Evolutionary conservation across 2,888 invertebrate species (phyloP).

Genomic region (Clistopyga incitator): DNA sequence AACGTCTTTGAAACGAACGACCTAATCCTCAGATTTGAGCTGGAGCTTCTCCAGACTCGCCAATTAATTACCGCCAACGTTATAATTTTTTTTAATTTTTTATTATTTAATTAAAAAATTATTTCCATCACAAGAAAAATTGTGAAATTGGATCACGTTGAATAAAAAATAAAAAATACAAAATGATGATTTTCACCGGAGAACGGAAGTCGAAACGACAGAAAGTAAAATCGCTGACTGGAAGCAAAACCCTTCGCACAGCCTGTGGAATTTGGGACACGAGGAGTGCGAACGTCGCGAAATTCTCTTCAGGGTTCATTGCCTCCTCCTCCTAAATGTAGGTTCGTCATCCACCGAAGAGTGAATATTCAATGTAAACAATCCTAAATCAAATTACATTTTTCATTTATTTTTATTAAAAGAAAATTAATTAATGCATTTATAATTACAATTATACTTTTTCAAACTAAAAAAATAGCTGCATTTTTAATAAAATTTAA

Average conservation of each 20-base stretch:
- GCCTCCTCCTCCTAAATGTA: background rate
- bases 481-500: no score
- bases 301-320: slow-evolving; percentile 66
- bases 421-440: no score
- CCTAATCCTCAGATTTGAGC: slow-evolving; percentile 11
- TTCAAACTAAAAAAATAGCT: no score
- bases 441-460: no score
- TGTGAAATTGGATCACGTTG: background rate
- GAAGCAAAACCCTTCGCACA: background rate
- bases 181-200: background rate
- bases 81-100: no score
- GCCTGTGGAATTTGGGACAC: slow-evolving; percentile 52
- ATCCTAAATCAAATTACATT: no score
- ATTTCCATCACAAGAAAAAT: no score
- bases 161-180: background rate
- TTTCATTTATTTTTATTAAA: no score
- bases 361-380: slow-evolving; percentile 51
- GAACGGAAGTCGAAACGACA: background rate
- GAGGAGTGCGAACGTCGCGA: slow-evolving; percentile 56
- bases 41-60: background rate
- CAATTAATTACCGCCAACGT: background rate
- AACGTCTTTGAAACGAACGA: slow-evolving; percentile 25
- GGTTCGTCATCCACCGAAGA: slow-evolving; percentile 6
- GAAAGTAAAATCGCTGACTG: slow-evolving; percentile 30
- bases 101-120: no score